Evolutionary conservation across 2,888 invertebrate genomes (phyloP).

Genomic region (Pharmacophagus antenor): DNA sequence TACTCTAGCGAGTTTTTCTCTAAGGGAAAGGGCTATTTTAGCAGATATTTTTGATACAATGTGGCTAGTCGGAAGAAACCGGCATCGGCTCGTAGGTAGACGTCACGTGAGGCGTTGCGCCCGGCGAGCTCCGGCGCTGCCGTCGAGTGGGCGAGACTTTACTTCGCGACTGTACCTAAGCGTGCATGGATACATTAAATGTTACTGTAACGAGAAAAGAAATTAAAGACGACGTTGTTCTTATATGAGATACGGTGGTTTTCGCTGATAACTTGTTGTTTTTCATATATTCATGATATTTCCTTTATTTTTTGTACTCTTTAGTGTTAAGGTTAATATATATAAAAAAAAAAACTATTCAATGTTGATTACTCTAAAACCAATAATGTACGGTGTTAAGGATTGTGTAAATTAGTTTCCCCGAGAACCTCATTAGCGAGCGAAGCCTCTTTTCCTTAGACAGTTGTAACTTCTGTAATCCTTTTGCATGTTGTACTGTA

Average conservation of each 20-base stretch:
- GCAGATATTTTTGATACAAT: constrained; percentile 81
- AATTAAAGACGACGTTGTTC: constrained; percentile 73
- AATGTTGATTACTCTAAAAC: constrained; percentile 80
- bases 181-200: constrained; percentile 69
- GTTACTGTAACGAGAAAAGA: constrained; percentile 73
- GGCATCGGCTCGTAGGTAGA: constrained; percentile 58
- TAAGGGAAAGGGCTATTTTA: constrained; percentile 79
- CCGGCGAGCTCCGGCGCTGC: neutral
- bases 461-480: constrained; percentile 49
- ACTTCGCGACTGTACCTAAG: constrained; percentile 58
- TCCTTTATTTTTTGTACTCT: constrained; percentile 82
- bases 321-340: constrained; percentile 79
- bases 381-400: constrained; percentile 75
- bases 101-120: constrained; percentile 28
- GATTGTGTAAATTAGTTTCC: constrained; percentile 75
- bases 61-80: constrained; percentile 78
- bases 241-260: constrained; percentile 76
- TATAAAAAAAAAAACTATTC: constrained; percentile 66
- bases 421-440: constrained; percentile 75
- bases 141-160: constrained; percentile 40
- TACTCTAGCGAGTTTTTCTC: constrained; percentile 75
- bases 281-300: constrained; percentile 80
- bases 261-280: constrained; percentile 79
- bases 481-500: constrained; percentile 44
- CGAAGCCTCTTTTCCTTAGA: constrained; percentile 77